Evolutionary conservation across 2,888 invertebrate species (phyloP).

Genomic region (Serripes groenlandicus): DNA sequence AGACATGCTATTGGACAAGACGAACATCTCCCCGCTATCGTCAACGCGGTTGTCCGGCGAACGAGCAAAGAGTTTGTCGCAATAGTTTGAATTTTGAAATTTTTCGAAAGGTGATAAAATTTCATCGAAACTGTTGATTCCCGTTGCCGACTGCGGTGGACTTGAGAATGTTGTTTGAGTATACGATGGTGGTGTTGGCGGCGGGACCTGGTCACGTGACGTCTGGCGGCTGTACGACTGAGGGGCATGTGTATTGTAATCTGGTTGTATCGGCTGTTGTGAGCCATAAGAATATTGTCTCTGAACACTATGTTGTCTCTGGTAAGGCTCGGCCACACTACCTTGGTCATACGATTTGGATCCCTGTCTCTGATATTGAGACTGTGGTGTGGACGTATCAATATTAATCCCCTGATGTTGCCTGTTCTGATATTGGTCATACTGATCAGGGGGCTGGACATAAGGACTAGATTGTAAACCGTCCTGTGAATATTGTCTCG

Average conservation of each 20-base stretch:
- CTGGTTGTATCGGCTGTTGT: conserved; percentile 49
- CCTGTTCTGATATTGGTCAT: conserved; percentile 46
- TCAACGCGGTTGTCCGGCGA: conserved; percentile 59
- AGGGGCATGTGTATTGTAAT: conserved; percentile 42
- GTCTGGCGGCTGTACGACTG: conserved; percentile 41
- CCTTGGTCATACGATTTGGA: conserved; percentile 49
- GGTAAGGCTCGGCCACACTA: conserved; percentile 2
- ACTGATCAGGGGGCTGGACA: conserved; percentile 41
- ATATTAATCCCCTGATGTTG: conserved; percentile 50
- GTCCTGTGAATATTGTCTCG: conserved; percentile 56
- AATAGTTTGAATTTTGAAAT: conserved; percentile 73
- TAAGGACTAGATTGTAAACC: conserved; percentile 43
- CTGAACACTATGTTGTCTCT: conserved; percentile 31
- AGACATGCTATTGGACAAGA: conserved; percentile 60
- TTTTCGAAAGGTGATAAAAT: conserved; percentile 75
- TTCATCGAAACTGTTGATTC: conserved; percentile 74
- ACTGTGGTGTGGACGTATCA: conserved; percentile 36
- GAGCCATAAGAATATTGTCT: conserved; percentile 42
- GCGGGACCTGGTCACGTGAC: conserved; percentile 51
- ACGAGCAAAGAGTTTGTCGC: conserved; percentile 70
- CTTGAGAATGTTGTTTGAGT: conserved; percentile 39
- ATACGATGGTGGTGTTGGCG: conserved; percentile 43
- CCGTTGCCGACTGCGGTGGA: conserved; percentile 50
- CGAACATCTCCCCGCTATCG: conserved; percentile 69
- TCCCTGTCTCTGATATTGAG: conserved; percentile 58